Evolutionary conservation across 2,888 invertebrate genomes (phyloP).

Genomic region (Drosophila limbata): DNA sequence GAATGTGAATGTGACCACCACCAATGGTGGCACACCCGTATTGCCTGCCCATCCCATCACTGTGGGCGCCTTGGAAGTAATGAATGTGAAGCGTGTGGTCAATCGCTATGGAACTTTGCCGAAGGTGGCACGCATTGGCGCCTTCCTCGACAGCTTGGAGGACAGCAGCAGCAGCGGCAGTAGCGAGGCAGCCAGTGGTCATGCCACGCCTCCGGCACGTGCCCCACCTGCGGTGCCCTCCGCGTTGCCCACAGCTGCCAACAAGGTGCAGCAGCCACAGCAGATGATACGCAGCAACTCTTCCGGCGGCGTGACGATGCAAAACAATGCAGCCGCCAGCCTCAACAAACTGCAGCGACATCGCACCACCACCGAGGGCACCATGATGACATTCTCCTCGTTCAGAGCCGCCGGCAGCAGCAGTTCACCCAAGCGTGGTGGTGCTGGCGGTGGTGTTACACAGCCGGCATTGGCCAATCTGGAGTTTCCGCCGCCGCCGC

Average conservation of each 20-base stretch:
- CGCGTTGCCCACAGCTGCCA: conserved; percentile 13
- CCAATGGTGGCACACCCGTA: conserved; percentile 47
- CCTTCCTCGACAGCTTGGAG: conserved; percentile 96
- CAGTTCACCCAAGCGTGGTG: conserved; percentile 88
- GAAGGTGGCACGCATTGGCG: conserved; percentile 98
- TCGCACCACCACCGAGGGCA: conserved; percentile 86
- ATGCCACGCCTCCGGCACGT: conserved; percentile 51
- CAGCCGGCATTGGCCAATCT: conserved; percentile 92
- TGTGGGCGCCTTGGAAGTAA: conserved; percentile 96
- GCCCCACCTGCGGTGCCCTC: conserved; percentile 32
- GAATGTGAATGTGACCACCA: conserved; percentile 38
- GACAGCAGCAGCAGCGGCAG: conserved; percentile 86
- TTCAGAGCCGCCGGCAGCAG: conserved; percentile 89
- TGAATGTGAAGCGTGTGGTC: conserved; percentile 97
- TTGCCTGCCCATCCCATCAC: conserved; percentile 87
- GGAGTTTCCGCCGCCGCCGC: conserved; percentile 95
- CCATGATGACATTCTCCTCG: conserved; percentile 86
- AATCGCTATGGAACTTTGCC: conserved; percentile 98
- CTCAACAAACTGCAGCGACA: conserved; percentile 87
- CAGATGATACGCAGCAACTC: conserved; percentile 97
- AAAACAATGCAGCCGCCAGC: conserved; percentile 88
- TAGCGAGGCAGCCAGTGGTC: conserved; percentile 48
- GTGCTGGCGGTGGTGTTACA: conserved; percentile 83
- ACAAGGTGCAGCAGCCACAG: conserved; percentile 76
- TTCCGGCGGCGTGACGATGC: conserved; percentile 92